Conservation (phyloP, 2,797 vertebrate species). For the Anguilla marmorata region DNA sequence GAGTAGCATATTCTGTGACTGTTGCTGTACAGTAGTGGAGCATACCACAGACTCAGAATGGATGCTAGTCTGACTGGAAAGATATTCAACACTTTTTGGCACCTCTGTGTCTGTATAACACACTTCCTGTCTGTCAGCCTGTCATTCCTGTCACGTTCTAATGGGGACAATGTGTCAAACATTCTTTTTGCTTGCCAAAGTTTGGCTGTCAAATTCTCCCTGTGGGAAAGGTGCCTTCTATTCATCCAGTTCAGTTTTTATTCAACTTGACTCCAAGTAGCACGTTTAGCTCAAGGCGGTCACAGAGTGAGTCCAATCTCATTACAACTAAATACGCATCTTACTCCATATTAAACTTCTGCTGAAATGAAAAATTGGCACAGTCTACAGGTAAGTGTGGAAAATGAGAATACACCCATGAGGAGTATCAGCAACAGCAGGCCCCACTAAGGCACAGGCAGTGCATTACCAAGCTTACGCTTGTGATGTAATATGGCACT, state of each 20-base stretch:
- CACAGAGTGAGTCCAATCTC: not conserved
- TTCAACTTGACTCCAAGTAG: not conserved
- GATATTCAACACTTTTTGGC: not conserved
- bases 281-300: not conserved
- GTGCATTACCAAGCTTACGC: not conserved
- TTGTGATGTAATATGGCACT: not conserved
- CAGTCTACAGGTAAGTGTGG: not conserved
- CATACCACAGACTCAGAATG: not conserved
- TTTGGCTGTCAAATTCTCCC: not conserved
- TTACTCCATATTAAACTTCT: not conserved
- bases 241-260: not conserved
- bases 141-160: not conserved
- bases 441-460: not conserved
- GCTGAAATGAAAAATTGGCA: not conserved
- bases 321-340: not conserved
- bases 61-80: not conserved
- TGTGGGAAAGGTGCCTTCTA: not conserved
- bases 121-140: not conserved
- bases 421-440: not conserved
- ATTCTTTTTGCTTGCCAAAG: not conserved
- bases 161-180: not conserved
- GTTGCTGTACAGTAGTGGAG: not conserved
- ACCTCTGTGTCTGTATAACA: not conserved
- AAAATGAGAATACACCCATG: not conserved
- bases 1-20: not conserved